Evolutionary conservation across 35 echinoderm and acorn worm genomes (phyloP).

Genomic region (Hemicentrotus pulcherrimus): DNA sequence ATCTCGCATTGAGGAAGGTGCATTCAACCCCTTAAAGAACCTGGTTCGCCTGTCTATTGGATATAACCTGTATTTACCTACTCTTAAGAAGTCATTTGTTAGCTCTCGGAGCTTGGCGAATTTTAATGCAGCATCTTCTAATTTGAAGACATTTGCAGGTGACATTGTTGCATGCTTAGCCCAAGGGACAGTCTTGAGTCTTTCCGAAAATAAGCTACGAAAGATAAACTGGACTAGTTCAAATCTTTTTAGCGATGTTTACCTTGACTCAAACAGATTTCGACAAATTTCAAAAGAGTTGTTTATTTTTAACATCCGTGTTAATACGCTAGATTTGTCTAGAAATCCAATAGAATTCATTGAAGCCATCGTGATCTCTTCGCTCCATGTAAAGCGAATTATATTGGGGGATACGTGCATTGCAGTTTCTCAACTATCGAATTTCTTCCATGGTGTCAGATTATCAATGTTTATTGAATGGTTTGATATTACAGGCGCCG

Average conservation of each 20-base stretch:
- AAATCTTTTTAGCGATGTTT: not conserved
- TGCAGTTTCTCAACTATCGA: not conserved
- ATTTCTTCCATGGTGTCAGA: not conserved
- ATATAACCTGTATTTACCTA: not conserved
- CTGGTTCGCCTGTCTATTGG: not conserved
- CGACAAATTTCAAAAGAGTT: not conserved
- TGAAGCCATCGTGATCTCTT: not conserved
- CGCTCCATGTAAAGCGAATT: not conserved
- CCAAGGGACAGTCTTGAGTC: not conserved
- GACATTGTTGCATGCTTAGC: not conserved
- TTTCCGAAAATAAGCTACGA: not conserved
- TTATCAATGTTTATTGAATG: not conserved
- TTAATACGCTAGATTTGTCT: not conserved
- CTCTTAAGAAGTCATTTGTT: not conserved
- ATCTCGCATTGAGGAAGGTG: not conserved
- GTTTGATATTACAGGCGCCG: not conserved
- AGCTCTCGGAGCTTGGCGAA: not conserved
- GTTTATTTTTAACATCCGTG: not conserved
- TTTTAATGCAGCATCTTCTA: not conserved
- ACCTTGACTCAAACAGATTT: not conserved
- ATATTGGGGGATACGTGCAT: not conserved
- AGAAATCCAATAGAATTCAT: not conserved
- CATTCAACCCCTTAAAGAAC: not conserved
- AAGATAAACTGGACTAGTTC: not conserved
- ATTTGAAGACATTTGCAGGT: not conserved